phyloP scores from a whole-genome alignment of 2,888 invertebrate species.

The Noctua fimbriata region DNA sequence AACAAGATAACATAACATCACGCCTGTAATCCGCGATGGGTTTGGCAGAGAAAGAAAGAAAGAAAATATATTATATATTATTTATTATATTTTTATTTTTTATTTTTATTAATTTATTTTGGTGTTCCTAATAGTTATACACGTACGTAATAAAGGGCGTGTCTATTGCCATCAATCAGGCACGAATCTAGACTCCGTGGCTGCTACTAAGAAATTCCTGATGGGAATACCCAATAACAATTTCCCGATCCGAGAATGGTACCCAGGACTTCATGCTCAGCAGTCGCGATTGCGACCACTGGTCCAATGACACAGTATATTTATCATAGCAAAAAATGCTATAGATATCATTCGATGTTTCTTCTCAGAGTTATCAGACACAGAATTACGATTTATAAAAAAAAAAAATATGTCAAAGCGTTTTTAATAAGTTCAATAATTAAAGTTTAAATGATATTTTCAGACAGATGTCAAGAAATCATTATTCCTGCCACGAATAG shows the following conservation, averaged over 20 bases:
- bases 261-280: not conserved
- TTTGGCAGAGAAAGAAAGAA: too few relatives aligned
- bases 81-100: too few relatives aligned
- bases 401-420: not conserved
- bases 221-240: not conserved
- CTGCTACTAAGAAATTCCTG: not conserved
- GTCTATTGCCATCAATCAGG: too few relatives aligned
- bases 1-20: too few relatives aligned
- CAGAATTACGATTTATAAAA: not conserved
- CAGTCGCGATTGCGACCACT: not conserved
- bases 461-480: slow-evolving; percentile 21
- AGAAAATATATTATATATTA: too few relatives aligned
- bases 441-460: slow-evolving; percentile 6
- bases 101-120: too few relatives aligned
- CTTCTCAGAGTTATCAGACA: not conserved
- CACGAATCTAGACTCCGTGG: not conserved
- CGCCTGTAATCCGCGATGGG: too few relatives aligned
- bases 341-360: not conserved
- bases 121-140: too few relatives aligned
- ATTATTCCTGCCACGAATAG: slow-evolving; percentile 50
- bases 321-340: not conserved
- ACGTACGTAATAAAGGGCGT: too few relatives aligned
- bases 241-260: not conserved
- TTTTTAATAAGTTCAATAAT: not conserved
- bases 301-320: not conserved